Percentiles rank a stretch among this genome's conserved stretches.
These are phyloP conservation scores for Athalia rosae DNA, from an alignment of 2,888 invertebrate species.

Conservation along the genomic window DNA sequence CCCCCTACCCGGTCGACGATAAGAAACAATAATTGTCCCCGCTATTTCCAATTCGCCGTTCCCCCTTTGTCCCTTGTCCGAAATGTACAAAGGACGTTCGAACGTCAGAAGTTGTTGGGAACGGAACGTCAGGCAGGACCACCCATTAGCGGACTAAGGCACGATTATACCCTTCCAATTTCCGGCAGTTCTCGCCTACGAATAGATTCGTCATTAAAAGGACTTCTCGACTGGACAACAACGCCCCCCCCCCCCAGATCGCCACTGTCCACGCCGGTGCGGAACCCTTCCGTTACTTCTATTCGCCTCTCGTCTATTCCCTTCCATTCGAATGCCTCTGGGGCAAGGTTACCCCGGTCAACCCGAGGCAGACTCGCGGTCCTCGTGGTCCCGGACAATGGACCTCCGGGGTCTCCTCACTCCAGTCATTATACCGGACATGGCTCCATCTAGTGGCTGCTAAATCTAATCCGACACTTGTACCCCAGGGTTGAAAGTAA, in stretches of 20 bases:
- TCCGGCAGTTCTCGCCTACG: constrained; percentile 37
- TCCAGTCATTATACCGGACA: constrained; percentile 66
- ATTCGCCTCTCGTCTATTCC: background rate
- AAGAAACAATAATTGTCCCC: too few relatives aligned
- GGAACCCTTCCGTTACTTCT: constrained; percentile 6
- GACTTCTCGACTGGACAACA: constrained; percentile 37
- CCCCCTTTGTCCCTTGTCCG: constrained; percentile 7
- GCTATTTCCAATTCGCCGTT: constrained; percentile 16
- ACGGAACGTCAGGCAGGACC: constrained; percentile 15
- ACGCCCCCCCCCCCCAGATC: background rate
- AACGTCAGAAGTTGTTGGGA: background rate
- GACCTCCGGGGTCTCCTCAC: constrained; percentile 40
- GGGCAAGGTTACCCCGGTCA: constrained; percentile 13
- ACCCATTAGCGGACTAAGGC: constrained; percentile 30
- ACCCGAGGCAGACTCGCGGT: background rate
- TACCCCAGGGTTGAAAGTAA: constrained; percentile 48
- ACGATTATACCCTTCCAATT: constrained; percentile 42
- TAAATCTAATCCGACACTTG: constrained; percentile 68
- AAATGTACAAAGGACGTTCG: constrained; percentile 4
- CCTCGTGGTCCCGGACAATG: constrained; percentile 47
- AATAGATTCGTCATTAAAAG: constrained; percentile 44
- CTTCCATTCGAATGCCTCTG: constrained; percentile 34
- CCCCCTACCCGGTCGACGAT: too few relatives aligned
- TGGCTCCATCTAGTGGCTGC: constrained; percentile 59
- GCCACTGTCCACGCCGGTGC: background rate